Evolutionary conservation across 2,888 invertebrate species (phyloP), one percentile per base, ranked within the genome.

Genomic region (Germaria angustata): DNA sequence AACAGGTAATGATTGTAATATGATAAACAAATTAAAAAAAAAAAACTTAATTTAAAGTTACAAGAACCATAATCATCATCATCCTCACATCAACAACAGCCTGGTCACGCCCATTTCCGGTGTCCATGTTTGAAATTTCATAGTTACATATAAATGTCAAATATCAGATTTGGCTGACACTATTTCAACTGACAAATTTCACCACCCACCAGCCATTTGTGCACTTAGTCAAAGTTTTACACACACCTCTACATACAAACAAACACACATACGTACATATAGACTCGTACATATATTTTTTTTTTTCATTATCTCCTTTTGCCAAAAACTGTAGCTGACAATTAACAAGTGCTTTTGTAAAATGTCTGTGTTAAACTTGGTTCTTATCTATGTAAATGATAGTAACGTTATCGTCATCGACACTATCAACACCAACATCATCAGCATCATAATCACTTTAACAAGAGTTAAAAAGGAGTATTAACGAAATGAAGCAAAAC

Each of bases 291-390:
- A 53, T n/a, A 9, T 24, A 1, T 32, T 1, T 8, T 53, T n/a
- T 51, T 59, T 77, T 49, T 49, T 34, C 36, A 46, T 28, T 32
- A 3, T 20, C 13, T 65, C 34, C 34, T 22, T 59, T 13, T 77
- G 51, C 51, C 59, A 53, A 57, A 65, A 71, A 72, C 9, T 66
- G 34, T 20, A 66, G 34, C 41, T 79, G 51, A 71, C 61, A 78
- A 63, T 78, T 78, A 78, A 71, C 69, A 65, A 63, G 63, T 55
- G 63, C 55, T 49, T 32, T 63, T 79, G 49, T 41, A 59, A 66
- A 66, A 59, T 79, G n/a, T 24, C 17, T 73, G 66, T 73, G 34
- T 20, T 41, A 36, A 66, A 66, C 44, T 73, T 79, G 28, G 20
- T 44, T 66, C 44, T 57, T 72, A 44, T 51, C 59, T 36, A 49